phyloP scores from a whole-genome alignment of 2,888 invertebrate species.

The Rotaria sp. region DNA sequence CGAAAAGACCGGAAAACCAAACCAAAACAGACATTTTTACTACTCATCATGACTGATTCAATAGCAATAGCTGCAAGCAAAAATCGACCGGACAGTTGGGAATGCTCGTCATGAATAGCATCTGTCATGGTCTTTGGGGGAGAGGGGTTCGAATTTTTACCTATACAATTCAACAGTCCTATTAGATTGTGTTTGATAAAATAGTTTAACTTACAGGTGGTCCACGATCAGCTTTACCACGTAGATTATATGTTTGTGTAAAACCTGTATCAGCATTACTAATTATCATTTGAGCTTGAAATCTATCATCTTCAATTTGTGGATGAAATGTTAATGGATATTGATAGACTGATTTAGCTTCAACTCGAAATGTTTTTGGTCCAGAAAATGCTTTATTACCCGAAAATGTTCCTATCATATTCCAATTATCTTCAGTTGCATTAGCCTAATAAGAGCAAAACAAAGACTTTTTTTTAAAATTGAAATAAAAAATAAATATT shows the following conservation, averaged over 20 bases:
- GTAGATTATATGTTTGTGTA: conserved; percentile 11
- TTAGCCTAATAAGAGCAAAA: not conserved
- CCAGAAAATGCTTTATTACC: conserved; percentile 13
- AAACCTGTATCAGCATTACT: not conserved
- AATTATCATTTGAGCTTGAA: not conserved
- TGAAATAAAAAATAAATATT: not conserved
- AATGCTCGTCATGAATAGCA: no score
- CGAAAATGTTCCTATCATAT: not conserved
- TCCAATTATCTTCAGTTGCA: not conserved
- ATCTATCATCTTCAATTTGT: conserved; percentile 24
- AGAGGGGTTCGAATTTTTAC: no score
- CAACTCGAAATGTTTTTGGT: not conserved
- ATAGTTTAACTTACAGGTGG: not conserved
- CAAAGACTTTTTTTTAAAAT: not conserved
- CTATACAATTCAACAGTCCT: no score
- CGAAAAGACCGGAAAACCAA: no score
- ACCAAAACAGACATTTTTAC: no score
- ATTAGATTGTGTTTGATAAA: no score
- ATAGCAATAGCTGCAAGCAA: no score
- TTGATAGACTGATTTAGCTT: conserved; percentile 8
- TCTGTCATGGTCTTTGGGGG: no score
- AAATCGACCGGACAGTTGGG: no score
- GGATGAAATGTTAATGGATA: conserved; percentile 18
- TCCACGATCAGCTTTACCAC: conserved; percentile 20
- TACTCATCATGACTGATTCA: no score